These are phyloP conservation scores for Siniperca undulata DNA, from an alignment of 2,797 vertebrate species.

Conservation along the genomic window DNA sequence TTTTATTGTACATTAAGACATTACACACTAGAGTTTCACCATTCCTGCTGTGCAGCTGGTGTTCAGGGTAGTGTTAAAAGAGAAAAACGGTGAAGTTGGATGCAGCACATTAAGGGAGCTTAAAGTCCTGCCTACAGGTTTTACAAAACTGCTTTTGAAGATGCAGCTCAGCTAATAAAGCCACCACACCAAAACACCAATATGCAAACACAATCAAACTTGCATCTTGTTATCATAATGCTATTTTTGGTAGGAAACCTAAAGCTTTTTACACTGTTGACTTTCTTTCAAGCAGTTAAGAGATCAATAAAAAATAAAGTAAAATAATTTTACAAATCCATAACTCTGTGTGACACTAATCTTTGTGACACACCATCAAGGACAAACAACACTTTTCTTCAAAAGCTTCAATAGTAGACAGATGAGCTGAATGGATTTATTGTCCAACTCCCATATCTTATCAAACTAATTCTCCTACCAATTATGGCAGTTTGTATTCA, in stretches of 20 bases:
- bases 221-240: constrained; percentile 5
- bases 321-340: constrained; percentile 62
- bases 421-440: constrained; percentile 74
- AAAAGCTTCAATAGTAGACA: constrained; percentile 65
- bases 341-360: constrained; percentile 64
- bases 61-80: constrained; percentile 26
- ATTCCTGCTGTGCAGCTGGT: constrained; percentile 10
- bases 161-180: constrained; percentile 29
- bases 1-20: constrained; percentile 61
- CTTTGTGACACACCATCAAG: constrained; percentile 62
- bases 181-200: background rate
- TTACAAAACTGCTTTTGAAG: constrained; percentile 20
- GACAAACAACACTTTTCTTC: constrained; percentile 62
- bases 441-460: constrained; percentile 65
- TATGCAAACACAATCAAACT: constrained; percentile 40
- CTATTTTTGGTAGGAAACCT: constrained; percentile 15
- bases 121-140: constrained; percentile 21
- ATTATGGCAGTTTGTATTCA: constrained; percentile 67
- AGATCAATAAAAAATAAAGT: constrained; percentile 61
- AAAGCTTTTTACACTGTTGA: constrained; percentile 31
- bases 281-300: constrained; percentile 25
- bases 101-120: constrained; percentile 30
- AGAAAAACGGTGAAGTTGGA: constrained; percentile 44
- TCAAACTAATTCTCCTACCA: constrained; percentile 73
- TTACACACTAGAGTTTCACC: constrained; percentile 33